Base-by-base conservation (phyloP, 1,140 invertebrate species). In the Drosophila novamexicana region DNA sequence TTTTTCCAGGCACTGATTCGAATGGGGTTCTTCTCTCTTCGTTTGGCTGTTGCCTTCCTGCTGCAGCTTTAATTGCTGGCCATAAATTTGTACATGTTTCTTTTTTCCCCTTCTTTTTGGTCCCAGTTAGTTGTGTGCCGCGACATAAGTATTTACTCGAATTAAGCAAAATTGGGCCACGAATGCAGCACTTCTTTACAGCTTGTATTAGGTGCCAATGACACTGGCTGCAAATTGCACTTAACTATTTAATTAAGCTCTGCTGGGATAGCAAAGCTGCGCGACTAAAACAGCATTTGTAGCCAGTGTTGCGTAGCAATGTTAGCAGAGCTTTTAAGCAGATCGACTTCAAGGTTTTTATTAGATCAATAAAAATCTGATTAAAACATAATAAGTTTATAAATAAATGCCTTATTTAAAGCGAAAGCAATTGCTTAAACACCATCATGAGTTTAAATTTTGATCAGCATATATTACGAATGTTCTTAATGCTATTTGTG, bases 51-150 rank as follows among this genome's bases (percentile, higher is more conserved):
- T 18, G 3, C 12, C 42, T 57, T 16, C 6, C 62, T 22, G 42
- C 22, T 79, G 83, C 69, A 77, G 68, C 67, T 86, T 89, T 89
- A 89, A 84, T 89, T 89, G 84, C 68, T 52, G 74, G 44, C 77
- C 73, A 89, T 89, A 89, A 89, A 89, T 78, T 89, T 68, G 52
- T 57, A 54, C 65, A 74, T 67, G 47, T 37, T 69, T 58, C 18
- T 22, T 47, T 47, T 47, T 49, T 49, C 40, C 16, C 8, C n/a
- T 16, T 16, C n/a, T 45, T 22, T 49, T 40, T 32, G 52, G 44
- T 22, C 42, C 22, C 16, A 70, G 40, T 62, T 36, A 12, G 49
- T 37, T 62, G 62, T 68, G 56, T 18, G 56, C 9, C 36, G 10
- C 57, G 56, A 61, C 57, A 52, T 49, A 52, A 37, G 64, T 53